Evolutionary conservation across 2,113 vertebrate genomes (phyloP).

Genomic region (Aramus guarauna): DNA sequence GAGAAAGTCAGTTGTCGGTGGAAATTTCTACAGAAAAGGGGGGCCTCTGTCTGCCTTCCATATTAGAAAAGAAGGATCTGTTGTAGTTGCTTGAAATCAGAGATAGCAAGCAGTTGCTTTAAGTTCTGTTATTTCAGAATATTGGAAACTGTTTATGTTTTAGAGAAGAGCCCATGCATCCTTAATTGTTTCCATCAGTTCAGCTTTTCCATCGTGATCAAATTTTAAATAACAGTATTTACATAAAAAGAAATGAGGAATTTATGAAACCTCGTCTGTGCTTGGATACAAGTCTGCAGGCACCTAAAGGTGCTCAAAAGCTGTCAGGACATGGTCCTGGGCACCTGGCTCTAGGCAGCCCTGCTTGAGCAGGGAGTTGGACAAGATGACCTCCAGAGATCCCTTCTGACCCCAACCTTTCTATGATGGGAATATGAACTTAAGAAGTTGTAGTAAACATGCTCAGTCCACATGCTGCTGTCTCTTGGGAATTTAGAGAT

Average conservation of each 20-base stretch:
- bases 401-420: not conserved
- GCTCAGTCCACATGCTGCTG: fast-evolving
- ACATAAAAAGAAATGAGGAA: not conserved
- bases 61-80: not conserved
- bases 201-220: not conserved
- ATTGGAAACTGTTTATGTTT: not conserved
- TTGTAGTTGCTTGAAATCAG: not conserved
- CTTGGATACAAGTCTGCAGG: not conserved
- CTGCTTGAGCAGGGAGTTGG: not conserved
- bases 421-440: not conserved
- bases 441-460: not conserved
- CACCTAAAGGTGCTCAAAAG: not conserved
- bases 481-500: not conserved
- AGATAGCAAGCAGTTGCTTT: not conserved
- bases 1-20: not conserved
- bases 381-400: not conserved
- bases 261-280: not conserved
- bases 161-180: not conserved
- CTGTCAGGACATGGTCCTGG: not conserved
- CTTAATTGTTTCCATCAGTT: not conserved
- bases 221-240: not conserved
- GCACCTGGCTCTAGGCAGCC: not conserved
- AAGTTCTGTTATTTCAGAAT: not conserved
- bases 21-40: not conserved
- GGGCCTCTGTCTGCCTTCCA: not conserved